phyloP scores from a whole-genome alignment of 2,113 vertebrate species.

The Phyllostomus discolor region DNA sequence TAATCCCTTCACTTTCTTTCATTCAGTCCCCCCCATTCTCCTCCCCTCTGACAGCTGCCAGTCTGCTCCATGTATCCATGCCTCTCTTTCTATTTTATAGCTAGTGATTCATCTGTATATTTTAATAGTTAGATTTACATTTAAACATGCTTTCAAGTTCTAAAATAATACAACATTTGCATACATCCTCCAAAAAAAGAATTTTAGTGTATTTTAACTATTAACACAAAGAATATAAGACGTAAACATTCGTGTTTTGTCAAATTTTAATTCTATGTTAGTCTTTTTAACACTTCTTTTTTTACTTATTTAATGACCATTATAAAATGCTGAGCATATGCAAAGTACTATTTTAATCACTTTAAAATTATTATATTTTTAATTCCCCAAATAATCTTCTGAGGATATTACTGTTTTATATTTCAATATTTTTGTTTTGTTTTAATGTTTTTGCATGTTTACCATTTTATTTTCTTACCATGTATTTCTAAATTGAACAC shows the following conservation, averaged over 20 bases:
- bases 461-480: background rate
- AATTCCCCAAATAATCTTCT: background rate
- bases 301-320: background rate
- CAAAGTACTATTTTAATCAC: background rate
- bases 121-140: background rate
- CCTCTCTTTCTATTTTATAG: background rate
- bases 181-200: background rate
- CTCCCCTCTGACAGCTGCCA: too few species aligned
- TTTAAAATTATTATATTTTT: background rate
- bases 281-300: background rate
- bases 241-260: background rate
- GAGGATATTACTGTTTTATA: background rate
- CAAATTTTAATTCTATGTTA: background rate
- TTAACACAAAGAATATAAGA: background rate
- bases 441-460: background rate
- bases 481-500: background rate
- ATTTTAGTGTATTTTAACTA: background rate
- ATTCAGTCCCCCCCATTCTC: too few species aligned
- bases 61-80: too few species aligned
- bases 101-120: background rate
- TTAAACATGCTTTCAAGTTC: background rate
- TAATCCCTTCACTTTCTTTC: too few species aligned
- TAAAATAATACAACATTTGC: background rate
- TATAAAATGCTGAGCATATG: background rate
- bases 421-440: background rate